Base-by-base conservation (phyloP, 2,888 invertebrate genomes). In the Agrochola lychnidis region DNA sequence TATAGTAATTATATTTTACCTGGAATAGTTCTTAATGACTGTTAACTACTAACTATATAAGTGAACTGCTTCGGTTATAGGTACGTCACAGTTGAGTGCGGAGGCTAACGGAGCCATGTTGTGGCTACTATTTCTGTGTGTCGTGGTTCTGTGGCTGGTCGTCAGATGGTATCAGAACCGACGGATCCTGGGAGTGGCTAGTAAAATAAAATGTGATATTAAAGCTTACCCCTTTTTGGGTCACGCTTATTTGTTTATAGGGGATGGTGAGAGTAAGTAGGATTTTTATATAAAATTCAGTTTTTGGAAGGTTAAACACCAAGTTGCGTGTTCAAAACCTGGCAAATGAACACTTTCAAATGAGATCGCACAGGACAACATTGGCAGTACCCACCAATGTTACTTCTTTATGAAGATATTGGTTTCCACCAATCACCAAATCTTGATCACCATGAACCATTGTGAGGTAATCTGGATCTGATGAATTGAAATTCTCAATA, bases 141-240 rank as follows among this genome's bases (percentile, higher is more conserved):
- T 62, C 0, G 48, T 82, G 25, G 25, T 42, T 16, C 30, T 83
- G n/a, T 82, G 77, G 69, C 64, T 75, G 0, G 6, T 40, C 19
- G 56, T 72, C 19, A 71, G 81, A 5, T 76, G 90, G 40, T 89
- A 88, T 82, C 73, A 72, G 14, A 84, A 83, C 4, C 79, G 88
- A 1, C 71, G 76, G 12, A 84, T 88, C 30, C 75, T 88, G 5
- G n/a, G 63, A 74, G 68, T 91, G 73, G 73, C 87, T 22, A 81
- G 76, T 0, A 77, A 87, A 69, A 84, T 91, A 57, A 90, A 81
- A 70, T 89, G 87, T 77, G 86, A 85, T 56, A 71, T 87, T 0
- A 78, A 71, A 19, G 57, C 81, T 2, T 67, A 90, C 19, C 92
- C 92, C 0, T 53, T 91, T 9, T 22, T 92, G 16, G 92, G 92